phyloP scores from a whole-genome alignment of 1,140 invertebrate species.

The Leptopilina clavipes region DNA sequence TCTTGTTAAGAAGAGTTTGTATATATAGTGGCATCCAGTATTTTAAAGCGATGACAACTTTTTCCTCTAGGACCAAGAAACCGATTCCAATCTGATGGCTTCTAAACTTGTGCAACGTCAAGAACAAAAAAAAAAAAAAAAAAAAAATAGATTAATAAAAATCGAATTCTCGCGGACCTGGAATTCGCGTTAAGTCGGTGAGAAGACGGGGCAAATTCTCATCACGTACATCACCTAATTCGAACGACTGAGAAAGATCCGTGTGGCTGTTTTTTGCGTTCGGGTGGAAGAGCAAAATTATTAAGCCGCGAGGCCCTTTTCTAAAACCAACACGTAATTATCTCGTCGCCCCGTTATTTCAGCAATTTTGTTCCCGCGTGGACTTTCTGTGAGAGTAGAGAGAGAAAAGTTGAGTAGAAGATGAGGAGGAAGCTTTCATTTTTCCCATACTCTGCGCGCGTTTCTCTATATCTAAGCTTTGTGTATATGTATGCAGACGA shows the following conservation, averaged over 20 bases:
- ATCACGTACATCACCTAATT: slow-evolving; percentile 54
- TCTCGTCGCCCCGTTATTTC: slow-evolving; percentile 69
- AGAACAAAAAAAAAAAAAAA: no score
- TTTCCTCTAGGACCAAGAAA: no score
- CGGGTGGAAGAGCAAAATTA: no score
- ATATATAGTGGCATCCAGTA: no score
- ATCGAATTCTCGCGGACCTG: slow-evolving; percentile 40
- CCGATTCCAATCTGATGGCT: not conserved
- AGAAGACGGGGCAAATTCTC: slow-evolving; percentile 55
- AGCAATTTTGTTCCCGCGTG: slow-evolving; percentile 58
- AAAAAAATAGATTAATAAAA: no score
- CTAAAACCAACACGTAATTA: slow-evolving; percentile 76
- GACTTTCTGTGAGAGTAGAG: no score
- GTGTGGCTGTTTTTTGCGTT: no score
- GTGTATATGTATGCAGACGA: no score
- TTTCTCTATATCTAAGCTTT: not conserved
- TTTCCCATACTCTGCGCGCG: slow-evolving; percentile 38
- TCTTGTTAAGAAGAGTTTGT: no score
- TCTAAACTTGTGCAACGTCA: slow-evolving; percentile 24
- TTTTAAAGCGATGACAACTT: not conserved
- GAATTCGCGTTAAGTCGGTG: slow-evolving; percentile 54
- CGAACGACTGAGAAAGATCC: slow-evolving; percentile 40
- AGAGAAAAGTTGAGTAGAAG: slow-evolving; percentile 22
- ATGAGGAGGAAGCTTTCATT: slow-evolving; percentile 36
- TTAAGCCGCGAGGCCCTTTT: slow-evolving; percentile 69